Conservation (phyloP, 2,797 vertebrate genomes). For the Amblyopsis hoosieri region DNA sequence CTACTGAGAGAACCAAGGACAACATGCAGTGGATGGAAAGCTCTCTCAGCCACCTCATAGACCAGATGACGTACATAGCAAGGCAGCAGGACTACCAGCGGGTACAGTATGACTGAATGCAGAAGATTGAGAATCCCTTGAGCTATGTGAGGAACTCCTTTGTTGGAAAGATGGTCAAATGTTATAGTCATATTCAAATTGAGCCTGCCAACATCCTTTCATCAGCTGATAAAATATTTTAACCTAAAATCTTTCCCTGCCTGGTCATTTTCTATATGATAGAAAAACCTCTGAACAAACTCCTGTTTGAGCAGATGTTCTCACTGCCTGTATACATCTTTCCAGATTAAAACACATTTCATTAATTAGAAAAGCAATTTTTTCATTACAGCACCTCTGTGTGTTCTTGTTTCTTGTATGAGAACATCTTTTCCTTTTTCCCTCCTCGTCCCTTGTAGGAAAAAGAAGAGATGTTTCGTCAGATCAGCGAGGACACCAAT, state of each 20-base stretch:
- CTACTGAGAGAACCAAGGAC: conserved; percentile 78
- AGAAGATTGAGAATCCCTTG: neutral
- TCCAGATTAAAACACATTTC: too few relatives aligned
- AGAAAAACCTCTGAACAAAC: too few relatives aligned
- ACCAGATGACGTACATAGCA: conserved; percentile 84
- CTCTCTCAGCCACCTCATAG: conserved; percentile 80
- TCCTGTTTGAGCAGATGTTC: too few relatives aligned
- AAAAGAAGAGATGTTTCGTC: conserved; percentile 88
- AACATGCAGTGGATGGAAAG: conserved; percentile 79
- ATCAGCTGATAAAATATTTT: neutral
- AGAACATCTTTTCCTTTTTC: neutral
- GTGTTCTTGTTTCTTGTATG: neutral
- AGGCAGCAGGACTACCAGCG: conserved; percentile 89
- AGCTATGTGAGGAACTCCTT: neutral
- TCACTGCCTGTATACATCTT: too few relatives aligned
- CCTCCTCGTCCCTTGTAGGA: conserved; percentile 66
- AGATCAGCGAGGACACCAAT: conserved; percentile 88
- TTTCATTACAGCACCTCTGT: too few relatives aligned
- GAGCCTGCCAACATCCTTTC: neutral
- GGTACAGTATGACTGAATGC: conserved; percentile 59
- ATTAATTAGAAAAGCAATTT: too few relatives aligned
- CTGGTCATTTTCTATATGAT: too few relatives aligned
- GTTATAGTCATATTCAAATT: too few relatives aligned
- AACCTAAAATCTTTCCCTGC: neutral
- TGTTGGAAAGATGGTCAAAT: too few relatives aligned